Base-by-base conservation (phyloP, 2,888 invertebrate species). In the Hecatera dysodea region DNA sequence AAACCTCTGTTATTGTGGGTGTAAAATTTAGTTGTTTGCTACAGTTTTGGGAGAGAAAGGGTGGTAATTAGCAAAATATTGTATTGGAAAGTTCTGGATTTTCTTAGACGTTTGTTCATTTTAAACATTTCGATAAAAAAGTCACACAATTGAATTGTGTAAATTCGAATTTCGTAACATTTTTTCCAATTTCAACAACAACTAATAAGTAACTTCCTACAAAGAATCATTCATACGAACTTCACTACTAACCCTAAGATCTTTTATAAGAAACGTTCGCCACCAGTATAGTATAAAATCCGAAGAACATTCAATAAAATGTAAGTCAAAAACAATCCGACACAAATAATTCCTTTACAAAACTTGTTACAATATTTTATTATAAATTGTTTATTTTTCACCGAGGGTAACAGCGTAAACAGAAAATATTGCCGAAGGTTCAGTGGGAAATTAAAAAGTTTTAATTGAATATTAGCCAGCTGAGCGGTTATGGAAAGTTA, bases 381-480 rank as follows among this genome's bases (percentile, higher is more conserved):
- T 79, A 81, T 79, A 87, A 88, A 88, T 87, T 92, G 89, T 92
- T 91, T 91, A 90, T 89, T 88, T 90, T 86, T 79, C 81, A 78
- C 74, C 68, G 70, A 78, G 63, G 72, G 79, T 72, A 56, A 80
- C 72, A 84, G 86, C 89, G 89, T 90, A 92, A 92, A 92, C 91
- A 91, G 86, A 90, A 92, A 93, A 92, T 93, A 93, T 92, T 90
- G 90, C 91, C 83, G 87, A 88, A 89, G 90, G 89, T 89, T 89
- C 89, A 88, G 84, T 83, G 88, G 75, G 85, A 93, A 93, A 94
- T 93, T 93, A 90, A 91, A 93, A 94, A 94, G 89, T 94, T 94
- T 93, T 94, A 94, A 94, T 94, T 94, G 93, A 93, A 93, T 94
- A 94, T 93, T 93, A 94, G 92, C 90, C 92, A 90, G 90, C 88